A percentile compares a stretch with the other conserved stretches of the same genome.
Evolutionary conservation across 2,888 invertebrate genomes (phyloP).

Genomic region (Epistrophe grossulariae): DNA sequence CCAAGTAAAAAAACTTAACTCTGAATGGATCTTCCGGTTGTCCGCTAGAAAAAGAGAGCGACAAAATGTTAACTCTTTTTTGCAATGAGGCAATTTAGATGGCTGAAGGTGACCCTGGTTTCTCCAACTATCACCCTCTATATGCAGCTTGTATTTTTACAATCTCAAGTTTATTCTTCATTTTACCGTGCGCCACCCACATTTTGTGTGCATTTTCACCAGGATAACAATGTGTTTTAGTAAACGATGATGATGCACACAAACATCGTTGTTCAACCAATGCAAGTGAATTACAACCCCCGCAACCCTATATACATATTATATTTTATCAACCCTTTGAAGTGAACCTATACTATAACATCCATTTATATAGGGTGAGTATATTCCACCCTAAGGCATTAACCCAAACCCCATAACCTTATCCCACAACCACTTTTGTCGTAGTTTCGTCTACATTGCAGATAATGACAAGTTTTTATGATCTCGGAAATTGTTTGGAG

Average conservation of each 20-base stretch:
- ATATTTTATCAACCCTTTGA: conserved; percentile 16
- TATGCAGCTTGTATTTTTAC: conserved; percentile 30
- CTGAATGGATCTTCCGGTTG: too few relatives aligned
- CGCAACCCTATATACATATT: neutral
- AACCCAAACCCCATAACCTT: conserved; percentile 13
- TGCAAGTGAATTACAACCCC: conserved; percentile 58
- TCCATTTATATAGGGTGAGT: neutral
- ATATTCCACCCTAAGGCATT: conserved; percentile 8
- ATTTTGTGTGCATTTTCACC: conserved; percentile 53
- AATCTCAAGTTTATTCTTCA: conserved; percentile 33
- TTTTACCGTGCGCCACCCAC: conserved; percentile 5
- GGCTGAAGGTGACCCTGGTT: neutral
- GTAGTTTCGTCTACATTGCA: conserved; percentile 68
- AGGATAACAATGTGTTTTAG: conserved; percentile 73
- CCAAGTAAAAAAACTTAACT: too few relatives aligned
- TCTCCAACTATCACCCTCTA: neutral
- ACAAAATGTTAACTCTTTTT: neutral
- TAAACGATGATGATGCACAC: conserved; percentile 73
- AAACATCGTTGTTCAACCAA: conserved; percentile 67
- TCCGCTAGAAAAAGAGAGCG: too few relatives aligned
- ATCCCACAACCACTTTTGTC: conserved; percentile 16
- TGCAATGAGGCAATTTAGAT: neutral
- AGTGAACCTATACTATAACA: neutral
- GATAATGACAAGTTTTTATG: conserved; percentile 76
- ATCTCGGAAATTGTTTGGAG: conserved; percentile 75